Evolutionary conservation across 2,113 vertebrate species (phyloP), one percentile per base, ranked within the genome.

Genomic region (Procavia capensis): DNA sequence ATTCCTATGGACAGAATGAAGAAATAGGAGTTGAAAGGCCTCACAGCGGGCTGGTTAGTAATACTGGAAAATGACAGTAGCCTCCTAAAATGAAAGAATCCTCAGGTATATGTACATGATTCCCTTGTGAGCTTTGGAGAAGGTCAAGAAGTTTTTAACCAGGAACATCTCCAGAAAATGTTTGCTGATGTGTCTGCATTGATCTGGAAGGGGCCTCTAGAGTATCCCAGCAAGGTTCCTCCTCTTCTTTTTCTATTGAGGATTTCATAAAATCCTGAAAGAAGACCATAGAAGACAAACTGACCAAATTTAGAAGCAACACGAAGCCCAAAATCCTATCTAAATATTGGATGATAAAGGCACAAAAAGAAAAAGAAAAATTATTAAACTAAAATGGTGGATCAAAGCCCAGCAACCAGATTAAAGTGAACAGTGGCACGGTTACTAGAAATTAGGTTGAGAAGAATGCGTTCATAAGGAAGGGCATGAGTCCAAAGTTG

Each of bases 381-480:
- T 31, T 43, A 75, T 85, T 81, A 9, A 76, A 22, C 24, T 63
- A 47, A 59, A 85, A 36, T 19, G 22, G 45, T 93, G 24, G 31
- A 88, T 82, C 43, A n/a, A 85, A 97, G 80, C 61, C 27, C 76
- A 17, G 24, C 47, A 92, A 66, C 57, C 22, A 74, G 24, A 36
- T 93, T 85, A 93, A 91, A 66, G 27, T 50, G 90, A 96, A 78
- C 66, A 85, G 45, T 70, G 74, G 85, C 50, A 82, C 19, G 43
- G 34, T 93, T 88, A 90, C 45, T 50, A 34, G 36, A 84, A 63
- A 88, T 87, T 85, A 85, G 78, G 66, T 85, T 89, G 82, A 95
- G 41, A 96, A 82, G 61, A 91, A 63, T 68, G 27, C 85, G 88
- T 97, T 91, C 86, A 87, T 95, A 90, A 95, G 85, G 70, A 94